Conservation (phyloP, 35 echinoderm and acorn worm species). For the Lytechinus pictus region DNA sequence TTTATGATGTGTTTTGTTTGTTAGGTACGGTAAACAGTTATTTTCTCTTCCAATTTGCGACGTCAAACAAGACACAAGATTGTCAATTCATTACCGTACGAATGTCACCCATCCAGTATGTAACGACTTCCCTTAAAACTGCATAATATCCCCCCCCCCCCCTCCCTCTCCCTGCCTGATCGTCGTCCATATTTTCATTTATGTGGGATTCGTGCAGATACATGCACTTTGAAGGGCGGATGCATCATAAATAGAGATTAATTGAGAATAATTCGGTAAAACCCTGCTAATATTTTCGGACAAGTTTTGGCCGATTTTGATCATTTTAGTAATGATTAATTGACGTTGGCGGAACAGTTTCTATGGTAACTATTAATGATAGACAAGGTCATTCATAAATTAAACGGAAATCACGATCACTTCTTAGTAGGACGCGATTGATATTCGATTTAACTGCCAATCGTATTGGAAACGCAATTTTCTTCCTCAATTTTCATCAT, state of each 20-base stretch:
- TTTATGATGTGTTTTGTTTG: no score
- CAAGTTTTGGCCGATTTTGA: background rate
- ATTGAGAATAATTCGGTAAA: background rate
- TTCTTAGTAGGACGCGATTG: background rate
- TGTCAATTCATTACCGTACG: no score
- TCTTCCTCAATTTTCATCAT: no score
- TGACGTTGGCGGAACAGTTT: background rate
- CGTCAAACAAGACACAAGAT: no score
- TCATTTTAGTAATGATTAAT: background rate
- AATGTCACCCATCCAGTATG: no score
- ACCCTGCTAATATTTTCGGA: background rate
- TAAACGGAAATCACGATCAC: background rate
- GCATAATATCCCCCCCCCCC: no score
- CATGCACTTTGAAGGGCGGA: background rate
- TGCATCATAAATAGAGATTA: background rate
- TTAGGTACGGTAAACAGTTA: no score
- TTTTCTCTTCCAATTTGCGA: no score
- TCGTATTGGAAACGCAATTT: no score
- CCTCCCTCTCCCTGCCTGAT: no score
- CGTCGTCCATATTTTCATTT: background rate
- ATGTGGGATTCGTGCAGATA: background rate
- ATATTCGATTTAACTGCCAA: no score
- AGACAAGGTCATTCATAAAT: background rate
- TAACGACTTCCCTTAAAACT: no score
- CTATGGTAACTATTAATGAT: background rate